Percentiles rank a stretch among this genome's conserved stretches.
phyloP scores from a whole-genome alignment of 2,888 invertebrate species.

The Dynastes tityus region DNA sequence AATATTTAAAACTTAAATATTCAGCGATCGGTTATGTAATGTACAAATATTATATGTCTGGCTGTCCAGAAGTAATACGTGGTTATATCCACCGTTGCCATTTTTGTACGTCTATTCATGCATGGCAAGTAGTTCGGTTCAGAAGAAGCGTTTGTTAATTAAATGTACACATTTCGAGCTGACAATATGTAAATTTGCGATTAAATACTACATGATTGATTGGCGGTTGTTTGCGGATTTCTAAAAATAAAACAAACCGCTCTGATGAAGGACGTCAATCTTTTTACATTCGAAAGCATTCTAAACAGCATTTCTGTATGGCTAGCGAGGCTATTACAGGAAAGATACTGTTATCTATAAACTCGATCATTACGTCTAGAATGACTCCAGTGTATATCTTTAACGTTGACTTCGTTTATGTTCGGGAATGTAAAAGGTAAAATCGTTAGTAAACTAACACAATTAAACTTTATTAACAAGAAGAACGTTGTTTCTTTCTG shows the following conservation, averaged over 20 bases:
- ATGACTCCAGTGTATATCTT: conserved; percentile 11
- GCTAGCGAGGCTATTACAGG: conserved; percentile 5
- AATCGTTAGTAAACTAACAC: conserved; percentile 1
- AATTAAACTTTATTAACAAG: conserved; percentile 16
- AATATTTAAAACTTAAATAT: no score
- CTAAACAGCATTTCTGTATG: background rate
- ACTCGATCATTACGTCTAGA: conserved; percentile 20
- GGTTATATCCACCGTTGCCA: background rate
- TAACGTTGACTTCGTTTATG: conserved; percentile 18
- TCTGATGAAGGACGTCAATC: conserved; percentile 21
- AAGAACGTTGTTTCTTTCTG: background rate
- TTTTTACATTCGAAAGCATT: conserved; percentile 29
- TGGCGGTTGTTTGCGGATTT: conserved; percentile 26
- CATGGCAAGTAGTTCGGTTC: background rate
- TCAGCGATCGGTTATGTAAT: no score
- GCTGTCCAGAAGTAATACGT: background rate
- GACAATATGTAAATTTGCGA: conserved; percentile 20
- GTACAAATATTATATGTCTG: no score
- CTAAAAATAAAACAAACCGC: conserved; percentile 29
- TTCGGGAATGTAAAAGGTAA: conserved; percentile 7
- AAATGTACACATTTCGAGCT: conserved; percentile 8
- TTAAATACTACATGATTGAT: conserved; percentile 36
- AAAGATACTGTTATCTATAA: conserved; percentile 31
- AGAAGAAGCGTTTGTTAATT: background rate
- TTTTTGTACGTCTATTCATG: background rate